phyloP scores from a whole-genome alignment of 2,113 vertebrate species.

The Zosterops hypoxanthus region DNA sequence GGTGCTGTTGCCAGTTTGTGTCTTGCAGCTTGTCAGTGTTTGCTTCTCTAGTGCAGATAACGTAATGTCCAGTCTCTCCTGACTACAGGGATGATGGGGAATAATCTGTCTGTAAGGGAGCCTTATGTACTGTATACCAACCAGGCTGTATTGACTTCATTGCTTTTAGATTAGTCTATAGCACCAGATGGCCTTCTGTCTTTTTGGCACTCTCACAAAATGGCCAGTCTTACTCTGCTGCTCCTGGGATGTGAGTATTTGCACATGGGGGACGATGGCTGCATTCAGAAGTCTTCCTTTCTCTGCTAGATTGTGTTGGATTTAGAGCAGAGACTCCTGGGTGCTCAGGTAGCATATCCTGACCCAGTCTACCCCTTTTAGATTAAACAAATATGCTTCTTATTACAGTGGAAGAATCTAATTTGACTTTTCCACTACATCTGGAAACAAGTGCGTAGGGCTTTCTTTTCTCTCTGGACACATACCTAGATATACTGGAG shows the following conservation, averaged over 20 bases:
- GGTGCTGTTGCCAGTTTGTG: neutral
- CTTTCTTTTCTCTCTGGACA: neutral
- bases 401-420: neutral
- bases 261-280: neutral
- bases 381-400: neutral
- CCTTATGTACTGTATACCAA: conserved; percentile 6
- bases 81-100: neutral
- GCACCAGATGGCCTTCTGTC: conserved; percentile 63
- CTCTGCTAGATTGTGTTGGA: neutral
- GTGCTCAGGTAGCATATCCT: neutral
- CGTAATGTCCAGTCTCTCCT: neutral
- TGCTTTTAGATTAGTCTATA: conserved; percentile 54
- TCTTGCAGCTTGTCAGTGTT: neutral
- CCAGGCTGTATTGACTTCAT: conserved; percentile 33
- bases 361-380: neutral
- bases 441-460: neutral
- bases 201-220: conserved; percentile 56
- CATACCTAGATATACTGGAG: neutral
- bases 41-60: neutral
- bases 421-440: neutral
- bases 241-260: conserved; percentile 24
- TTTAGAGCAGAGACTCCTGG: neutral
- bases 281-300: neutral
- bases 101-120: conserved; percentile 21
- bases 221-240: conserved; percentile 35